A percentile compares a stretch with the other conserved stretches of the same genome.
Conservation (phyloP, 1,140 invertebrate species). For the Chironomus striatipennis region DNA sequence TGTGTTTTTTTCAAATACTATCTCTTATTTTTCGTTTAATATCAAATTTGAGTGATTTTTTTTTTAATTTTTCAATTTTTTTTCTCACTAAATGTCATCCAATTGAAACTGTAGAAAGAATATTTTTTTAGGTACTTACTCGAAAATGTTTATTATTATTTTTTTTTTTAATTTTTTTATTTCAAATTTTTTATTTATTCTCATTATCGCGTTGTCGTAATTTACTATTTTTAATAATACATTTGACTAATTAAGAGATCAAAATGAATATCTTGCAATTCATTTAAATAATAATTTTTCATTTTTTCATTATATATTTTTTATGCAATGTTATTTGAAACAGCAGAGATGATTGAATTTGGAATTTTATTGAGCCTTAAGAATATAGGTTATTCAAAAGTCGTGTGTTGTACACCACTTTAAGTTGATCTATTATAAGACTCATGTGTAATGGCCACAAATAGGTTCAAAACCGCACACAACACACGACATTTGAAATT, state of each 20-base stretch:
- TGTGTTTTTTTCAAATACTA: neutral
- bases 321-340: no score
- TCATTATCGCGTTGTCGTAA: slow-evolving; percentile 2
- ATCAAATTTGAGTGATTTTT: neutral
- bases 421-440: no score
- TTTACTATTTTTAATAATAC: slow-evolving; percentile 21
- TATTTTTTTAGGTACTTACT: slow-evolving; percentile 8
- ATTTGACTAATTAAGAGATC: slow-evolving; percentile 21
- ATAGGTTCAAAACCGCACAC: no score
- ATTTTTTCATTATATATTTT: neutral
- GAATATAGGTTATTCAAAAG: no score
- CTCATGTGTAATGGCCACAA: no score
- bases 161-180: neutral
- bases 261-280: neutral
- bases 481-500: no score
- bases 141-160: neutral
- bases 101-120: neutral
- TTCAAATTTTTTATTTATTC: neutral
- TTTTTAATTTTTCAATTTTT: neutral
- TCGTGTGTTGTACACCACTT: no score
- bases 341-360: no score
- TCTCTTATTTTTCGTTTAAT: neutral
- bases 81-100: neutral
- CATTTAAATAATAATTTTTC: neutral
- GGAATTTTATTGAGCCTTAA: no score